Percentiles rank a stretch among this genome's conserved stretches.
Conservation (phyloP, 1,140 invertebrate species). For the Amphibalanus amphitrite region DNA sequence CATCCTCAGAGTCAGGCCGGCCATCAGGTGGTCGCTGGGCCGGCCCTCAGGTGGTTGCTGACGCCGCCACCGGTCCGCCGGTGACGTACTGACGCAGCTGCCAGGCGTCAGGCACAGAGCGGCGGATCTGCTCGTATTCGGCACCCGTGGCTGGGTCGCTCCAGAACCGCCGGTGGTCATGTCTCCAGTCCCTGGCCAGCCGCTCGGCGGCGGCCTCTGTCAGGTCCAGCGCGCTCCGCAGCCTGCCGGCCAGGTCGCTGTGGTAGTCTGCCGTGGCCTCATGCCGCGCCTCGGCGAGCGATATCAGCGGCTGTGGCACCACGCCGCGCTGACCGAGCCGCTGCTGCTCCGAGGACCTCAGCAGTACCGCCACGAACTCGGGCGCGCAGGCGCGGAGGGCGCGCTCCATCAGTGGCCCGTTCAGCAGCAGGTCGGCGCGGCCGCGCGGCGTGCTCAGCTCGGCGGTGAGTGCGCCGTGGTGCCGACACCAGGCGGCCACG, state of each 20-base stretch:
- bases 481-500: neutral
- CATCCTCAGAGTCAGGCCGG: no score
- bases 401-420: neutral
- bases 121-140: neutral
- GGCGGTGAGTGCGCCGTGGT: neutral
- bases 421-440: neutral
- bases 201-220: neutral
- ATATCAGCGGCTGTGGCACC: no score
- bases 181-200: neutral
- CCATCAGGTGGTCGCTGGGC: no score
- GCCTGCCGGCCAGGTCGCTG: neutral
- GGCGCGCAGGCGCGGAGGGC: neutral
- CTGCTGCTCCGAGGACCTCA: neutral
- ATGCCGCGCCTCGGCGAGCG: neutral
- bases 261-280: no score
- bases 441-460: neutral
- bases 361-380: neutral
- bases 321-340: neutral
- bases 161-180: neutral
- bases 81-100: no score
- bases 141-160: no score
- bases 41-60: no score
- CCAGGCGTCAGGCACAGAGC: neutral
- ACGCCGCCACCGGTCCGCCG: no score
- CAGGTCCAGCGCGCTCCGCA: neutral